Base-by-base conservation (phyloP, 2,888 invertebrate species). In the Hanleya hanleyi region DNA sequence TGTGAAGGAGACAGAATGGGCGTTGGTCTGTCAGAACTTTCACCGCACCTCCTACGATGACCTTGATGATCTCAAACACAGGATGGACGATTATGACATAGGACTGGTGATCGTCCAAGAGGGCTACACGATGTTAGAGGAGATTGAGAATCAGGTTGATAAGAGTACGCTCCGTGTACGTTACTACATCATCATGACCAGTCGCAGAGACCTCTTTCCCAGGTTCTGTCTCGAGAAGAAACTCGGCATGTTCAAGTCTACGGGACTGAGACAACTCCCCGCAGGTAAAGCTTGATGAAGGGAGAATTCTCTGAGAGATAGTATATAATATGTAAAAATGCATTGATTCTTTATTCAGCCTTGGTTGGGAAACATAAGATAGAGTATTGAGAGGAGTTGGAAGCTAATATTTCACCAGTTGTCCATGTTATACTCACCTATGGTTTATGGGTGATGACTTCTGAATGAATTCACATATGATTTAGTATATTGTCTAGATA, bases 31-130 rank as follows among this genome's bases (percentile, higher is more conserved):
- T 84, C 90, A 93, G 70, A 93, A 92, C 77, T 92, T 92, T 32
- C 92, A 92, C 15, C 91, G 92, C 77, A 92, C 93, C 26, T 92
- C 92, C 61, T 93, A 93, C 78, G 92, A 92, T 78, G 93, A 93
- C 83, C 91, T 92, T 0, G 93, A 93, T 78, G 93, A 93, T 78
- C 91, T 92, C 22, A 92, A 92, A 75, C 93, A 93, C 67, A 77
- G 81, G 75, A 92, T 92, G 0, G 94, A 94, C 77, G 94, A 94
- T 83, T 94, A 94, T 87, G 93, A 94, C 82, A 92, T 94, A 26
- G 93, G 94, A 0, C 89, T 94, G 49, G 92, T 95, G 22, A 93
- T 94, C 38, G 92, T 93, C n/a, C 93, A 93, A 78, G 91, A 92
- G 72, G 64, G 64, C 15, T n/a, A 64, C 64, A 64, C 33, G 65